phyloP scores from a whole-genome alignment of 1,140 invertebrate genomes.

The Tetramorium simillimum region DNA sequence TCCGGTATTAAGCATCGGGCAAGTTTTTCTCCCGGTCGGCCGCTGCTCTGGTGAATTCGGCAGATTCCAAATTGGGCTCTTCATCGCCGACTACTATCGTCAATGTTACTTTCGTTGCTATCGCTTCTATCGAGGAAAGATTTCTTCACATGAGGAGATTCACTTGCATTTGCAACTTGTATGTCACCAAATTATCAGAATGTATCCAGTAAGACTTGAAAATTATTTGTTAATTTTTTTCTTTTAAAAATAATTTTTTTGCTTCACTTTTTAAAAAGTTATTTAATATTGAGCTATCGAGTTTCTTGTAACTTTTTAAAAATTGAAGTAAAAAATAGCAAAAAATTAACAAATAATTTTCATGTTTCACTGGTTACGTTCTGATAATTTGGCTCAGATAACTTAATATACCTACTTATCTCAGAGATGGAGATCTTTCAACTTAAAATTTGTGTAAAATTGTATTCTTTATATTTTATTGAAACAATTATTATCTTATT shows the following conservation, averaged over 20 bases:
- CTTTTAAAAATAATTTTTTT: too few relatives aligned
- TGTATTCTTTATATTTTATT: neutral
- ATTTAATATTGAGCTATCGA: too few relatives aligned
- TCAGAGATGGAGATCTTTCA: neutral
- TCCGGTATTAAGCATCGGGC: conserved; percentile 17
- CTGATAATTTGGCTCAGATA: too few relatives aligned
- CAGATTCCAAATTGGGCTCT: conserved; percentile 25
- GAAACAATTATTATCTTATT: neutral
- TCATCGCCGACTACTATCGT: neutral
- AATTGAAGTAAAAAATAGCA: too few relatives aligned
- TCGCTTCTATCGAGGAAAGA: neutral
- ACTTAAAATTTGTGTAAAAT: neutral
- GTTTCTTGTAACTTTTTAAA: too few relatives aligned
- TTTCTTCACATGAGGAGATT: neutral
- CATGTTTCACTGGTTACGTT: too few relatives aligned
- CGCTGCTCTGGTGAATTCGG: neutral
- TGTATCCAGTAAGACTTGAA: too few relatives aligned
- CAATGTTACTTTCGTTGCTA: neutral
- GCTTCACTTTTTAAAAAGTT: too few relatives aligned
- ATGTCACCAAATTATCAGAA: too few relatives aligned
- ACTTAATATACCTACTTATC: neutral
- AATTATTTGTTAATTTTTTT: too few relatives aligned
- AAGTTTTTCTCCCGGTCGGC: conserved; percentile 14
- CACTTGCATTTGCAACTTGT: neutral
- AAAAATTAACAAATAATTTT: too few relatives aligned